phyloP scores from a whole-genome alignment of 2,888 invertebrate genomes.

The Colostygia pectinataria region DNA sequence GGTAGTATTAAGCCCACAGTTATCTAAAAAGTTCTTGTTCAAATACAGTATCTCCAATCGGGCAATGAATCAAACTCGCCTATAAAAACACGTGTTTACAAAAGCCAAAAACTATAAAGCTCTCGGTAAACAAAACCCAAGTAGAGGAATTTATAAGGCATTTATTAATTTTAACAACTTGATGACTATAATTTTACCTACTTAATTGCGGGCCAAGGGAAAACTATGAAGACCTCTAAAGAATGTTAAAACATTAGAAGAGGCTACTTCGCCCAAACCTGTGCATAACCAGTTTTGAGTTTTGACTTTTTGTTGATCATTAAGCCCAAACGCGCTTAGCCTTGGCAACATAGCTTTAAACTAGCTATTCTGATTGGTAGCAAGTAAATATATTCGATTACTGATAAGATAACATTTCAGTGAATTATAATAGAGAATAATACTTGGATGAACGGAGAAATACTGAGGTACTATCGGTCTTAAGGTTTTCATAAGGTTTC shows the following conservation, averaged over 20 bases:
- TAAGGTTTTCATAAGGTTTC: too few relatives aligned
- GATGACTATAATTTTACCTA: neutral
- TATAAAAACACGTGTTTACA: too few relatives aligned
- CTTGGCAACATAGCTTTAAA: constrained; percentile 34
- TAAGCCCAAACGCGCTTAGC: constrained; percentile 34
- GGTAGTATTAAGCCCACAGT: too few relatives aligned
- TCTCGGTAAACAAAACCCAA: too few relatives aligned
- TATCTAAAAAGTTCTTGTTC: too few relatives aligned
- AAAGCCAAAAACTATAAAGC: too few relatives aligned
- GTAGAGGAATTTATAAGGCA: neutral
- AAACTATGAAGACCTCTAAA: constrained; percentile 16
- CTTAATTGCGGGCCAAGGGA: constrained; percentile 16
- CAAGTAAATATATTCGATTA: neutral
- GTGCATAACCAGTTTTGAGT: constrained; percentile 52
- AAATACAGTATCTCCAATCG: too few relatives aligned
- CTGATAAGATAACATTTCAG: too few relatives aligned
- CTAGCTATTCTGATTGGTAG: neutral
- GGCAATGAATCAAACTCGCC: neutral
- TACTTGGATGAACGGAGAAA: too few relatives aligned
- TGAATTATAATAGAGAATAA: too few relatives aligned
- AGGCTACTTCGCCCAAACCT: constrained; percentile 33
- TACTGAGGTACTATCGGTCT: too few relatives aligned
- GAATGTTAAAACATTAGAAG: constrained; percentile 33
- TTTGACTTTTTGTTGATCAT: constrained; percentile 44
- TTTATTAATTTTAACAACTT: constrained; percentile 6